Evolutionary conservation across 2,113 vertebrate genomes (phyloP), one percentile per base, ranked within the genome.

Genomic region (Osmerus eperlanus): DNA sequence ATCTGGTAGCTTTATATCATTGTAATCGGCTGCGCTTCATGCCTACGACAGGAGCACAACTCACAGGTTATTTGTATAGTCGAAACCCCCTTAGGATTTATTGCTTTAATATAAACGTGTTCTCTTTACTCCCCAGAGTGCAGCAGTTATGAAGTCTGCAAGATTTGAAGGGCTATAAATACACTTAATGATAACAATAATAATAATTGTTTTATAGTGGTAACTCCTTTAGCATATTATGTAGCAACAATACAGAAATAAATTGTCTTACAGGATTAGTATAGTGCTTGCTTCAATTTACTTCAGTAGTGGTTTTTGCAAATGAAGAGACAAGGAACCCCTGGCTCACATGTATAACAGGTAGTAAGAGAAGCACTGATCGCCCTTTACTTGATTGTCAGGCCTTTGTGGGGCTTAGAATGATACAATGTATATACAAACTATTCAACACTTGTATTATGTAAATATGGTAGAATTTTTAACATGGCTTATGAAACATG

Each of bases 91-190:
- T 56, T 56, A 56, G 7, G 55, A 56, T 19, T 1, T 63, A 15
- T 47, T 71, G 12, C 47, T 51, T 47, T 47, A 41, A 28, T 59
- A 16, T 36, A n/a, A 47, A 15, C 6, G 7, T 11, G 14, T 67
- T 28, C 18, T 36, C 51, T 67, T 51, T 67, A 36, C 4, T 36
- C 32, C 32, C 32, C 32, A 36, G 32, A 36, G 32, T 36, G 7
- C 13, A 25, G 51, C 56, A 29, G 55, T 67, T 74, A 67, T 55
- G 64, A 74, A 41, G 54, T 66, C 21, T 62, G 65, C 54, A 67
- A n/a, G 29, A 58, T 58, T 67, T 32, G 25, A 76, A 71, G 68
- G 68, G 74, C 74, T 71, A 70, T 76, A 76, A 54, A 74, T 11
- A 68, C 62, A 60, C 73, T 65, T 70, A 63, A 68, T 64, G 32